A percentile compares a stretch with the other conserved stretches of the same genome.
phyloP scores from a whole-genome alignment of 2,888 invertebrate genomes.

The Acanthosoma haemorrhoidale region DNA sequence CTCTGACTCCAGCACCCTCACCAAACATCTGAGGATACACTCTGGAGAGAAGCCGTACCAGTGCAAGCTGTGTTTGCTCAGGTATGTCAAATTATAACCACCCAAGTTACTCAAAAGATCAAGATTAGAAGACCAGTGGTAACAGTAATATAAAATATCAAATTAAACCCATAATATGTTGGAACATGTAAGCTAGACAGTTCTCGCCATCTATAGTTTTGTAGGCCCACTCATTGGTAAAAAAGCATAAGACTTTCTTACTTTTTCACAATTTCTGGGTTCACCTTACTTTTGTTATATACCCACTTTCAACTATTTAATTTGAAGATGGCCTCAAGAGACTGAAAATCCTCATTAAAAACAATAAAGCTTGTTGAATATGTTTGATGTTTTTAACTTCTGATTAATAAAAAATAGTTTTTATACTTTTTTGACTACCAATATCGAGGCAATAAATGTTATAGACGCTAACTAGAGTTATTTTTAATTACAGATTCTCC shows the following conservation, averaged over 20 bases:
- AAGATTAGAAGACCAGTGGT: too few relatives aligned
- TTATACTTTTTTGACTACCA: neutral
- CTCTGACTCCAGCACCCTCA: conserved; percentile 96
- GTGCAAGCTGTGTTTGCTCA: conserved; percentile 89
- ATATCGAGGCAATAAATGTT: neutral
- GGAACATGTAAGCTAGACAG: too few relatives aligned
- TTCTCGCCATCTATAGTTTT: too few relatives aligned
- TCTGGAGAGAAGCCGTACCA: conserved; percentile 95
- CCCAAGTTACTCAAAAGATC: too few relatives aligned
- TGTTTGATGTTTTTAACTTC: neutral
- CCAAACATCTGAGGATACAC: conserved; percentile 90
- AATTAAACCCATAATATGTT: too few relatives aligned
- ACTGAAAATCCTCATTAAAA: neutral
- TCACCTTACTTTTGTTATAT: too few relatives aligned
- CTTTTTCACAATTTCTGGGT: too few relatives aligned
- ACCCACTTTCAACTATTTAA: too few relatives aligned
- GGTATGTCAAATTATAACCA: conserved; percentile 49
- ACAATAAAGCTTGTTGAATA: neutral
- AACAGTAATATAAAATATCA: too few relatives aligned
- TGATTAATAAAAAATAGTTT: neutral
- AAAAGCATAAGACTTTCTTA: too few relatives aligned
- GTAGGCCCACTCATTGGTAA: too few relatives aligned
- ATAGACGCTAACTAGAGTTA: neutral
- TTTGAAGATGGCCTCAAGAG: too few relatives aligned
- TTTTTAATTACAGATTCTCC: conserved; percentile 58